Evolutionary conservation across 2,888 invertebrate species (phyloP), one percentile per base, ranked within the genome.

Genomic region (Cephus rjabovi): DNA sequence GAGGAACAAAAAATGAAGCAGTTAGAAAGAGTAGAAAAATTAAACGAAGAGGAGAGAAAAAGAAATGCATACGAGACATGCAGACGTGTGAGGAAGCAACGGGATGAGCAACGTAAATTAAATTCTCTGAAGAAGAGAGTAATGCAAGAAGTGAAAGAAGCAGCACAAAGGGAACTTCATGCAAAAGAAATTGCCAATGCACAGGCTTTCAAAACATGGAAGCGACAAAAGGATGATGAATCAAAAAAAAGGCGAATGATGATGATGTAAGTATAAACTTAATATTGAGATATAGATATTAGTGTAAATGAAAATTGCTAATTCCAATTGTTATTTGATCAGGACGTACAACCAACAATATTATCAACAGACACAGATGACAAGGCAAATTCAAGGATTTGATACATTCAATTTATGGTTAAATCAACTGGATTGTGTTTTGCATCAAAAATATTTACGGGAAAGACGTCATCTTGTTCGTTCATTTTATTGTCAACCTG

Each of bases 401-500:
- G 76, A 75, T 23, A 71, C 40, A 1, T 86, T 87, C 31, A 77
- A 80, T 74, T 78, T 74, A 9, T 87, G 83, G 84, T 79, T 87
- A 33, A 77, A 86, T 81, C 84, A 83, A 75, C 76, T 87, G 74
- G 82, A 88, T 71, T 81, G 76, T 35, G 78, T 83, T 12, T 78
- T 87, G 75, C 83, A 85, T 33, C 77, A 85, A 73, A 87, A 86
- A 73, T 84, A 87, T 77, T 74, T 84, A 12, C 81, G 83, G 30
- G 84, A 86, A 82, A 82, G 82, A 12, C 84, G 84, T 9, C 79
- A 85, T 37, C 83, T 80, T 31, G 82, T 83, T 30, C 81, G 80
- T 40, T 86, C 85, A 15, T 83, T 83, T 74, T 87, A 87, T 69
- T 84, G 83, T 80, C 85, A 85, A 76, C 84, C 86, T 12, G 75